Evolutionary conservation across 1,140 invertebrate genomes (phyloP), one percentile per base, ranked within the genome.

Genomic region (Brachionus rotundiformis): DNA sequence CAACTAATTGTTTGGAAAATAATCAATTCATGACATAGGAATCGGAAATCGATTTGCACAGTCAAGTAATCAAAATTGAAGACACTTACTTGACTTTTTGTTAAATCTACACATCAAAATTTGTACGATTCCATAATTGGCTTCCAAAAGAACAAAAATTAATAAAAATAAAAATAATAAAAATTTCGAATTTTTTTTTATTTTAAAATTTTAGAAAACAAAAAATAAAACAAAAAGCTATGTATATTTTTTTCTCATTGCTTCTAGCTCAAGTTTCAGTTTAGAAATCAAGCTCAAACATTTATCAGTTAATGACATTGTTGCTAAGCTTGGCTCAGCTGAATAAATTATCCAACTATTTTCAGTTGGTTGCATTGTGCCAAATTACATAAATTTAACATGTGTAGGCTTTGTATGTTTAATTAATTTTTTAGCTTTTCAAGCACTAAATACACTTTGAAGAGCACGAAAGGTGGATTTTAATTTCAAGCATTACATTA

Each of bases 381-480:
- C 16, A 54, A 19, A 54, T 54, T 25, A 54, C 47, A 54, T 54
- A 54, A 54, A 54, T 54, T 54, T 19, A 54, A 19, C 47, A 54
- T 54, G 5, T 54, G 19, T 54, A 25, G 36, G 36, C 13, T 39
- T 10, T 39, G 19, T 54, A 7, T 54, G n/a, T 54, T 54, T 54
- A 54, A 54, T 54, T 54, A 54, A 7, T 54, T 19, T 54, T 54
- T 25, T 54, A 19, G n/a, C 5, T 54, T 54, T 54, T 54, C 5
- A 54, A 54, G 8, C 19, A 19, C 6, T 54, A 16, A 54, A 19
- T 54, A 19, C 2, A 19, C 2, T 19, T 54, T 54, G 47, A 54
- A 54, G 47, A 54, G 47, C 47, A 54, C 47, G 47, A 54, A 54
- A 54, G 47, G 47, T 54, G 47, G 47, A 54, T 54, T 54, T 41